phyloP scores from a whole-genome alignment of 1,140 invertebrate genomes.

The Ceratina japonica region DNA sequence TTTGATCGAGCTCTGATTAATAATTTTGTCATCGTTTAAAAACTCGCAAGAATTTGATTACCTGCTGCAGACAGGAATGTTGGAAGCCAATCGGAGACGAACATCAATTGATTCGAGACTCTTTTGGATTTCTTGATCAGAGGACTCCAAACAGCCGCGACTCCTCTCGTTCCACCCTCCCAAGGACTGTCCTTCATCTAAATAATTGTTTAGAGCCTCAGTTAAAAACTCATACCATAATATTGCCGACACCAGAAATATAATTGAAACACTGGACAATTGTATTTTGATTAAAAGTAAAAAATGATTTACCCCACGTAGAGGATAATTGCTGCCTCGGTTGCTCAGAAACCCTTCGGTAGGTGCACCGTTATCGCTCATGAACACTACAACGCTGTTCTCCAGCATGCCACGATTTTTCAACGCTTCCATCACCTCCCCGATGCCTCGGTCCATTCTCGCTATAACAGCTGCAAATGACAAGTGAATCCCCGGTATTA shows the following conservation, averaged over 20 bases:
- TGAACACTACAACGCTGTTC: conserved; percentile 88
- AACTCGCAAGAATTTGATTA: conserved; percentile 47
- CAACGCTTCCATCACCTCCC: conserved; percentile 87
- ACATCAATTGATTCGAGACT: conserved; percentile 88
- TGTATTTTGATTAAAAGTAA: not conserved
- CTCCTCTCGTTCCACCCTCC: conserved; percentile 90
- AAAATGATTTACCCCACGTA: conserved; percentile 85
- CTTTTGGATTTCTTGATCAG: conserved; percentile 81
- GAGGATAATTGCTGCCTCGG: conserved; percentile 92
- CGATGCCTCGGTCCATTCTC: conserved; percentile 92
- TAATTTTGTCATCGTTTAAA: too few relatives aligned
- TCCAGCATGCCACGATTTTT: conserved; percentile 83
- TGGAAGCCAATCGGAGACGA: conserved; percentile 93
- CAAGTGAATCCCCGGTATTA: too few relatives aligned
- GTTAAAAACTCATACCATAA: too few relatives aligned
- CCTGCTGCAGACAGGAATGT: conserved; percentile 86
- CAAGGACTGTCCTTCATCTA: conserved; percentile 90
- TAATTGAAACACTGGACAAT: too few relatives aligned
- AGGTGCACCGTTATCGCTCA: conserved; percentile 90
- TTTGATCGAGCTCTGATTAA: too few relatives aligned
- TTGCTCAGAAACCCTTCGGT: conserved; percentile 86
- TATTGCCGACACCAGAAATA: too few relatives aligned
- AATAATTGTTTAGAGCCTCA: conserved; percentile 24
- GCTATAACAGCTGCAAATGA: conserved; percentile 87
- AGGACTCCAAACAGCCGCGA: conserved; percentile 90